Base-by-base conservation (phyloP, 2,113 vertebrate genomes). In the Tautogolabrus adspersus region DNA sequence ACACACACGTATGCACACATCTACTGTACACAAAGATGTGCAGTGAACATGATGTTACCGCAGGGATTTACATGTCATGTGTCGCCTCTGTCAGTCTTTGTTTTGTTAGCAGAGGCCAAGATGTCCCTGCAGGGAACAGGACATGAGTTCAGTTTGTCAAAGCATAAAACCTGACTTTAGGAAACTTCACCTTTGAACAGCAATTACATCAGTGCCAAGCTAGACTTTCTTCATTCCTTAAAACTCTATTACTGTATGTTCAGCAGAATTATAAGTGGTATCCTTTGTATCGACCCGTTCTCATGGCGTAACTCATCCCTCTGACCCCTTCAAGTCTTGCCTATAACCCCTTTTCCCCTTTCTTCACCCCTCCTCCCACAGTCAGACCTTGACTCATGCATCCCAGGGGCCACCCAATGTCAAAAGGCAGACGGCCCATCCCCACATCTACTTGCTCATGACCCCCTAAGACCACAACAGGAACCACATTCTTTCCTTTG, bases 401-500 rank as follows among this genome's bases (percentile, higher is more conserved):
- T 82, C 83, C 87, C 71, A 79, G 85, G 82, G 90, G 84, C 84
- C 88, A 90, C 84, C 85, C 86, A 87, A 86, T 84, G 84, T 87
- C 76, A 87, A 91, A 88, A 89, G 85, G 79, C 90, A 88, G 82
- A 89, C 87, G 71, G 71, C 75, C 89, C 72, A 81, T 87, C 89
- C 90, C 91, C 87, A 86, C 81, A 71, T 81, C 82, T 78, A 84
- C 81, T 83, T 15, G 75, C 88, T 87, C 75, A 49, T 89, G 89
- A 88, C 85, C 88, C 88, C 80, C 79, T 72, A 79, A 81, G 84
- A 91, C 87, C 91, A 87, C 89, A 91, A 93, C 92, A 92, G 92
- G 92, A 93, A 90, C 87, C 77, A 82, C 88, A 91, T 92, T 92
- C 89, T 91, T 92, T 89, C 87, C 89, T 91, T 91, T 93, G 91